Evolutionary conservation across 2,888 invertebrate genomes (phyloP).

Genomic region (Pharmacophagus antenor): DNA sequence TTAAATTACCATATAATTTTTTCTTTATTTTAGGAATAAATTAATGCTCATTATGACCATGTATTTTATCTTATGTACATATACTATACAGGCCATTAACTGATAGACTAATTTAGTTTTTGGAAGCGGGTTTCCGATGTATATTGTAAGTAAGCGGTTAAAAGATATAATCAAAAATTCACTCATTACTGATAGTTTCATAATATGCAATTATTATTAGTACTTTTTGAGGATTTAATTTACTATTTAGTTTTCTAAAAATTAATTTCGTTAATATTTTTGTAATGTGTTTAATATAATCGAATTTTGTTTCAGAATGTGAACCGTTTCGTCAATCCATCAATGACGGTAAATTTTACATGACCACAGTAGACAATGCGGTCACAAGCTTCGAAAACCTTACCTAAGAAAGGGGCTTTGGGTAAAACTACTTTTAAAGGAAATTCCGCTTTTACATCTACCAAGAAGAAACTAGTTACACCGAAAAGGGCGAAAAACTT

Average conservation of each 20-base stretch:
- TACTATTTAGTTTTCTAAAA: no score
- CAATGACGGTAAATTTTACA: conserved; percentile 61
- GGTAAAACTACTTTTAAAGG: conserved; percentile 63
- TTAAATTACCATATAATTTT: no score
- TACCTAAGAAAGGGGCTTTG: conserved; percentile 69
- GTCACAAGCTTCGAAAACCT: conserved; percentile 72
- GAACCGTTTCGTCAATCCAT: conserved; percentile 53
- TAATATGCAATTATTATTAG: not conserved
- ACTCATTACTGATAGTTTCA: no score
- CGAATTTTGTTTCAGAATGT: conserved; percentile 71
- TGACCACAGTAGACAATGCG: conserved; percentile 72
- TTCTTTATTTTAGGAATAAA: no score
- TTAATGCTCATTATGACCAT: no score
- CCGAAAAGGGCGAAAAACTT: conserved; percentile 62
- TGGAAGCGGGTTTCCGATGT: no score
- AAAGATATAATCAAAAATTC: not conserved
- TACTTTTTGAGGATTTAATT: no score
- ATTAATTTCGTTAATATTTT: no score
- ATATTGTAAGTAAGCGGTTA: not conserved
- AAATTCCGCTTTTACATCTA: conserved; percentile 49
- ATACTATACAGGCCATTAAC: no score
- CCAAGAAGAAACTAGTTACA: conserved; percentile 55
- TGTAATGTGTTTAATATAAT: conserved; percentile 24
- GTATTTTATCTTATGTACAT: no score
- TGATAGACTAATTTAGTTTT: no score